A percentile compares a stretch with the other conserved stretches of the same genome.
Evolutionary conservation across 2,797 vertebrate species (phyloP).

Genomic region (Rhyacichthys aspro): DNA sequence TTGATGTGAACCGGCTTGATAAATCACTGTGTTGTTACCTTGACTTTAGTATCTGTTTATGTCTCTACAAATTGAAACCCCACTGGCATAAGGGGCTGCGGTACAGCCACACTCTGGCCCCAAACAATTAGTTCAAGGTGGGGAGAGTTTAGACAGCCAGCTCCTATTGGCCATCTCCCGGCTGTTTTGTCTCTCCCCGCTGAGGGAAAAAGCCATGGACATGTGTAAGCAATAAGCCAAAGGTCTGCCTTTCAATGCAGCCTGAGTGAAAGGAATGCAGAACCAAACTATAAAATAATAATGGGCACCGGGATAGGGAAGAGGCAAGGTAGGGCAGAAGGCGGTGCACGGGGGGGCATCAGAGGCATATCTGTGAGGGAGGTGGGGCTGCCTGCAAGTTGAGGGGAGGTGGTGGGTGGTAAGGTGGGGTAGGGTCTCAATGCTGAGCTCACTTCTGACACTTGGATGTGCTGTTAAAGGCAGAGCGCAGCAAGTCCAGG

Average conservation of each 20-base stretch:
- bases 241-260: conserved; percentile 92
- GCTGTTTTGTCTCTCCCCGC: conserved; percentile 97
- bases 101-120: conserved; percentile 87
- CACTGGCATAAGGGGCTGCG: conserved; percentile 87
- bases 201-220: conserved; percentile 93
- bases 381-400: conserved; percentile 50
- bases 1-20: conserved; percentile 98
- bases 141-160: conserved; percentile 91
- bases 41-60: conserved; percentile 99
- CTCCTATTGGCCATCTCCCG: conserved; percentile 85
- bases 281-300: conserved; percentile 99
- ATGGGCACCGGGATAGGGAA: conserved; percentile 86
- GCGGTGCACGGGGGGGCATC: conserved; percentile 72
- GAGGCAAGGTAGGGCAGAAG: conserved; percentile 76
- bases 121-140: conserved; percentile 99
- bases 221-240: conserved; percentile 99
- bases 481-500: conserved; percentile 82
- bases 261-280: conserved; percentile 97
- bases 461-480: conserved; percentile 80
- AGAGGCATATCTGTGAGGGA: conserved; percentile 83
- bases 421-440: conserved; percentile 78
- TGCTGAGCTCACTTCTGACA: conserved; percentile 83
- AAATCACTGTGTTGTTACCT: conserved; percentile 95
- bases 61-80: conserved; percentile 99
- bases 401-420: conserved; percentile 38